A percentile compares a stretch with the other conserved stretches of the same genome.
Conservation (phyloP, 2,888 invertebrate genomes). For the Embidobia sp. region DNA sequence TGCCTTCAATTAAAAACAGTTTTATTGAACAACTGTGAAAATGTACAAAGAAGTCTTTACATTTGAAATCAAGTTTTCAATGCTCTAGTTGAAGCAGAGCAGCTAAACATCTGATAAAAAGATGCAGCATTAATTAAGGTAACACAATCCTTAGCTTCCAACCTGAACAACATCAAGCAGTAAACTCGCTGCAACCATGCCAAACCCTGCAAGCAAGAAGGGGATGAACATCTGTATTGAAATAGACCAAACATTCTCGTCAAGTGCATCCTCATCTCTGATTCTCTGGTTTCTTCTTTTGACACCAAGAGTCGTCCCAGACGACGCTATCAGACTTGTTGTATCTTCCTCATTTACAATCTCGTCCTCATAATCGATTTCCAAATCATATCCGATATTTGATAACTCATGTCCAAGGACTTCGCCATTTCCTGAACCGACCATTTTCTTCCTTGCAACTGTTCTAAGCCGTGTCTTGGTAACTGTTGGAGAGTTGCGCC, state of each 20-base stretch:
- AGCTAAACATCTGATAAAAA: too few species aligned
- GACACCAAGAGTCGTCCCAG: conserved; percentile 55
- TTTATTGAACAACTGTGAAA: too few species aligned
- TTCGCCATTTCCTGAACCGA: conserved; percentile 77
- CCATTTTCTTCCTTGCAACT: conserved; percentile 73
- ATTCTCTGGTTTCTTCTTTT: conserved; percentile 58
- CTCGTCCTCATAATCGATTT: conserved; percentile 74
- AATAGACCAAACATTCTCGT: conserved; percentile 86
- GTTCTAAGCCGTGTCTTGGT: conserved; percentile 73
- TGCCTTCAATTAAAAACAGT: too few species aligned
- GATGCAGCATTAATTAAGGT: too few species aligned
- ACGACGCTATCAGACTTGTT: conserved; percentile 71
- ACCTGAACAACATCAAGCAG: conserved; percentile 91
- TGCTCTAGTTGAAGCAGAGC: too few species aligned
- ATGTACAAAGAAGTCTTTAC: too few species aligned
- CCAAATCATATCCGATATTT: conserved; percentile 74
- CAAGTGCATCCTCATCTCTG: conserved; percentile 66
- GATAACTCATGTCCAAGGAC: conserved; percentile 72
- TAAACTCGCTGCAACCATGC: conserved; percentile 94
- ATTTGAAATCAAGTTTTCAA: too few species aligned
- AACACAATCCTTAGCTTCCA: too few species aligned
- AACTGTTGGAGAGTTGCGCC: conserved; percentile 63
- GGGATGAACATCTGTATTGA: conserved; percentile 92
- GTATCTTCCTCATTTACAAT: conserved; percentile 71
- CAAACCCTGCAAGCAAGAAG: conserved; percentile 93